Percentiles rank a stretch among this genome's conserved stretches.
phyloP scores from a whole-genome alignment of 2,113 vertebrate species.

The Hypomesus transpacificus region DNA sequence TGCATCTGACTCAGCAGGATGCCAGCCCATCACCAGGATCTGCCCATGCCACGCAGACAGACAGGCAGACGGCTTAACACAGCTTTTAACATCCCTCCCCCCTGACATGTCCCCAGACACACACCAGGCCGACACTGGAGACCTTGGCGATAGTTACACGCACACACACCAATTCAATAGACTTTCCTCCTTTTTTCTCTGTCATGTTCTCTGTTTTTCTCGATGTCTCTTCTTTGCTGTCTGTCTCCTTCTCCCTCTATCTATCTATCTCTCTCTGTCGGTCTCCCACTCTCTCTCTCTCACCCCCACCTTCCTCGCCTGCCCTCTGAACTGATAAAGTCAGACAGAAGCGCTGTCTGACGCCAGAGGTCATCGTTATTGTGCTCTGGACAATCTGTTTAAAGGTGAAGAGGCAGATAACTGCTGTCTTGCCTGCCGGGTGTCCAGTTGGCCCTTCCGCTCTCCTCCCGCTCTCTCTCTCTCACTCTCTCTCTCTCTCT shows the following conservation, averaged over 20 bases:
- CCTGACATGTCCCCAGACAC: neutral
- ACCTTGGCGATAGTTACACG: neutral
- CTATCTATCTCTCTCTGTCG: slow-evolving; percentile 12
- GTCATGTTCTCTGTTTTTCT: too few relatives aligned
- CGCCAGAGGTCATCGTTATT: slow-evolving; percentile 44
- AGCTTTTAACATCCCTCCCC: neutral
- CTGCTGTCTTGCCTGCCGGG: slow-evolving; percentile 22
- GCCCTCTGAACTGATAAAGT: slow-evolving; percentile 25
- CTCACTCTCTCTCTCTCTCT: slow-evolving; percentile 22
- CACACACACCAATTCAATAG: neutral
- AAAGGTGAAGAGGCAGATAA: slow-evolving; percentile 50
- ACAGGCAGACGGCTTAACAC: neutral
- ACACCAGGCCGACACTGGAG: neutral
- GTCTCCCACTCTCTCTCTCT: neutral
- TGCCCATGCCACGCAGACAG: slow-evolving; percentile 21
- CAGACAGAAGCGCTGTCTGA: slow-evolving; percentile 31
- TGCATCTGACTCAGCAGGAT: neutral
- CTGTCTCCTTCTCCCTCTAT: neutral
- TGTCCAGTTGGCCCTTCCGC: neutral
- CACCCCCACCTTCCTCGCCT: neutral
- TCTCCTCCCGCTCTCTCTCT: slow-evolving; percentile 18
- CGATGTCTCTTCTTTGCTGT: neutral
- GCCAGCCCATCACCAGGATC: slow-evolving; percentile 8
- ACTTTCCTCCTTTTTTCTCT: too few relatives aligned
- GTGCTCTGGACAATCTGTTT: slow-evolving; percentile 39